Percentiles rank a stretch among this genome's conserved stretches.
Conservation (phyloP, 2,113 vertebrate species). For the Dipodomys merriami region DNA sequence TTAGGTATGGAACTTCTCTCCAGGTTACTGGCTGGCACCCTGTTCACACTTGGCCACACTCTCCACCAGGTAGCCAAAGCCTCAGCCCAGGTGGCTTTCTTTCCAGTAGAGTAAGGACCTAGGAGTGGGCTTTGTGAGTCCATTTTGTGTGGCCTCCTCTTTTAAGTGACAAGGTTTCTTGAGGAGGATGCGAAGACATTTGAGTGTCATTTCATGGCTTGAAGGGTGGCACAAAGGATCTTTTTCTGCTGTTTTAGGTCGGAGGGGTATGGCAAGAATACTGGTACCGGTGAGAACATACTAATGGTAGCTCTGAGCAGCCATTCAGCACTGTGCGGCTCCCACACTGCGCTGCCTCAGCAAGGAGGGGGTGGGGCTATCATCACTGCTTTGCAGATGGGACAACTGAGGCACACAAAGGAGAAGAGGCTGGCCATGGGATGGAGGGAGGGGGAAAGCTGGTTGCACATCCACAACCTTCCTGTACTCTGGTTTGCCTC, state of each 20-base stretch:
- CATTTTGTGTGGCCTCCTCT: background rate
- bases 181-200: no score
- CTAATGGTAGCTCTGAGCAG: background rate
- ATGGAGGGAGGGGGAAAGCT: no score
- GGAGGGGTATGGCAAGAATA: background rate
- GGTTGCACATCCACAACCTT: background rate
- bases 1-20: background rate
- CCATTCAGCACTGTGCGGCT: fast-evolving
- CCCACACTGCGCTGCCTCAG: background rate
- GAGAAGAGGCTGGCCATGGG: background rate
- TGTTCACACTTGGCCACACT: fast-evolving
- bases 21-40: background rate
- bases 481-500: background rate
- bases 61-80: background rate
- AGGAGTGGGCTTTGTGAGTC: background rate
- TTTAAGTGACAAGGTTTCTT: background rate
- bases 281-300: background rate
- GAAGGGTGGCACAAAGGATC: background rate
- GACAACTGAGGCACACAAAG: background rate
- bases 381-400: background rate
- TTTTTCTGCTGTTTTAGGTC: background rate
- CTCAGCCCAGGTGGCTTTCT: background rate
- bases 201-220: background rate
- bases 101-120: background rate
- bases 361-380: background rate